Evolutionary conservation across 2,888 invertebrate species (phyloP), one percentile per base, ranked within the genome.

Genomic region (Euproctis similis): DNA sequence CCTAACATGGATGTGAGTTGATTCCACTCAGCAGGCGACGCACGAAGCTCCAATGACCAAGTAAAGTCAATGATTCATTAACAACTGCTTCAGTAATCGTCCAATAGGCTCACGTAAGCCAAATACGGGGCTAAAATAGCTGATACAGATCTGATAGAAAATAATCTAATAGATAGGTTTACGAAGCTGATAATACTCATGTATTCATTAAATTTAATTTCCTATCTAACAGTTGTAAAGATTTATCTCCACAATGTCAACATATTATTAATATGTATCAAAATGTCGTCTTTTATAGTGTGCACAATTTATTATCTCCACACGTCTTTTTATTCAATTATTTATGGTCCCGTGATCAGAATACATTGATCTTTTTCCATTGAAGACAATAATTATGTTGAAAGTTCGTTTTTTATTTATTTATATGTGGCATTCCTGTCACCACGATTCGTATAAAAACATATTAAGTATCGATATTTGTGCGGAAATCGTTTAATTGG

Each of bases 401-500:
- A 19, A 16, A 8, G 33, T 0, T 28, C 34, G 30, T 16, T 4
- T 22, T 22, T n/a, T n/a, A n/a, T n/a, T n/a, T n/a, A n/a, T n/a
- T n/a, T n/a, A n/a, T 33, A 2, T 28, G 1, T 36, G 34, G 39
- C 12, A 6, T 0, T n/a, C 0, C 12, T 23, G 12, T 21, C 21
- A 21, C 4, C n/a, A 10, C 9, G 7, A 12, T 6, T 2, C 12
- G 22, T 12, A 12, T 23, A 25, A 11, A 14, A 14, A 14, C 8
- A 3, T 14, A 14, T 8, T n/a, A 24, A 1, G 12, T 9, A 20
- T 13, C 32, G 46, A 46, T n/a, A n/a, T n/a, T 53, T 59, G 59
- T n/a, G 58, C 57, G 56, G 59, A 62, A 55, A 66, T 42, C 44
- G 33, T 53, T 46, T 64, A 60, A 62, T 66, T 63, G 57, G 51